These are phyloP conservation scores for Lepidostoma basale DNA, from an alignment of 1,140 invertebrate genomes.

Conservation along the genomic window DNA sequence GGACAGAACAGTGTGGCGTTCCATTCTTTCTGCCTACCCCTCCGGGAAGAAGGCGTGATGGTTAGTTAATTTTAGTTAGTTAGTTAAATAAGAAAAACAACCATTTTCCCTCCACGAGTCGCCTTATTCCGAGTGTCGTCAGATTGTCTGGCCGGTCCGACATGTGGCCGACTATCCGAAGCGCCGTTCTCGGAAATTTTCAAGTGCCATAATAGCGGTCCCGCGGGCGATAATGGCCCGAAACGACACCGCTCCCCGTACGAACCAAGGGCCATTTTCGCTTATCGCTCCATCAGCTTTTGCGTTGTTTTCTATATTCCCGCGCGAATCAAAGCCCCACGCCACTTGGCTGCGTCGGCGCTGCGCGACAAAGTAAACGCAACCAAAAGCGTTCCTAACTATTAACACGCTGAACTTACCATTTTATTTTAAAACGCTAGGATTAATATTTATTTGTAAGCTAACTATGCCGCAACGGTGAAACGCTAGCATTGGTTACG, in stretches of 20 bases:
- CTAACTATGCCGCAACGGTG: too few species aligned
- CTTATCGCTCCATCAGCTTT: background rate
- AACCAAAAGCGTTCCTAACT: too few species aligned
- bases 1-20: too few species aligned
- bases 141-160: slow-evolving; percentile 21
- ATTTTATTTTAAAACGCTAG: too few species aligned
- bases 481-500: too few species aligned
- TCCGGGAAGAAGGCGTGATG: too few species aligned
- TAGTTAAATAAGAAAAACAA: background rate
- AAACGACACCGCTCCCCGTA: background rate
- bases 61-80: background rate
- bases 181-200: slow-evolving; percentile 27
- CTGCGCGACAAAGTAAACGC: too few species aligned
- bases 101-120: slow-evolving; percentile 15
- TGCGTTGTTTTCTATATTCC: background rate
- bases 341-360: too few species aligned
- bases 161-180: background rate
- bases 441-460: too few species aligned
- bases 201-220: slow-evolving; percentile 13
- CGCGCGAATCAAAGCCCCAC: too few species aligned
- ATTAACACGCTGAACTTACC: too few species aligned
- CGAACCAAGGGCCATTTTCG: background rate
- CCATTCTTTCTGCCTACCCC: too few species aligned
- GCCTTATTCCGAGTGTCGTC: slow-evolving; percentile 13
- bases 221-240: slow-evolving; percentile 15